Conservation (phyloP, 2,888 invertebrate species). For the Heterodera filipjevi region DNA sequence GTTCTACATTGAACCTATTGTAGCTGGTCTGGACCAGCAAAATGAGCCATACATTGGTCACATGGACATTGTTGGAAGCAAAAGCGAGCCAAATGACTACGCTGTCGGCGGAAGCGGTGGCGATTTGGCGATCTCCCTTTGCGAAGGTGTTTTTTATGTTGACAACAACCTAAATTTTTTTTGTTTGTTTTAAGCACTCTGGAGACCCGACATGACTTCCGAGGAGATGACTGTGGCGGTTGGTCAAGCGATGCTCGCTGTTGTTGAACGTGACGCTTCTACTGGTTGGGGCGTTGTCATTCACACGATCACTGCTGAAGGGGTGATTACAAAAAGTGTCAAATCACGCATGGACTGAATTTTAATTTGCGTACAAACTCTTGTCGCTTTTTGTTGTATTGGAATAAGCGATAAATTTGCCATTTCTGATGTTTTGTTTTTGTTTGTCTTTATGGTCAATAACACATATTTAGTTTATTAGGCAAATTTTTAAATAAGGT, state of each 20-base stretch:
- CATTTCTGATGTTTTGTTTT: too few relatives aligned
- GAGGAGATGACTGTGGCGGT: conserved; percentile 94
- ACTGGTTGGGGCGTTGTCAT: conserved; percentile 98
- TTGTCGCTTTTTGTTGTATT: not conserved
- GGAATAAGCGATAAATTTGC: not conserved
- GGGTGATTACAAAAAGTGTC: conserved; percentile 61
- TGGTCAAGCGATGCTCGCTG: conserved; percentile 89
- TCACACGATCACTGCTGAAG: conserved; percentile 69
- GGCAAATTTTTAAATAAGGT: too few relatives aligned
- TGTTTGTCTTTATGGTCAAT: too few relatives aligned
- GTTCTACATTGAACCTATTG: conserved; percentile 93
- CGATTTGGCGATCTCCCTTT: conserved; percentile 76
- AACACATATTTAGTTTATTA: too few relatives aligned
- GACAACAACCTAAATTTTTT: not conserved
- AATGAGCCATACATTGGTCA: conserved; percentile 74
- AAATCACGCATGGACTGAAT: conserved; percentile 62
- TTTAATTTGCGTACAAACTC: too few relatives aligned
- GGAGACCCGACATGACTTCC: conserved; percentile 71
- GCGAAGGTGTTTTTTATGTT: conserved; percentile 73
- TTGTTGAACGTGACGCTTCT: conserved; percentile 92
- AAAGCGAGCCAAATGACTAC: conserved; percentile 79
- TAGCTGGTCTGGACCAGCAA: conserved; percentile 84
- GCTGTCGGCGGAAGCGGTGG: conserved; percentile 93
- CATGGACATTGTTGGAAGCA: conserved; percentile 88
- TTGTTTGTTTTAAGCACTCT: conserved; percentile 52